Conservation (phyloP, 1,140 invertebrate species). For the Zaprionus africanus region DNA sequence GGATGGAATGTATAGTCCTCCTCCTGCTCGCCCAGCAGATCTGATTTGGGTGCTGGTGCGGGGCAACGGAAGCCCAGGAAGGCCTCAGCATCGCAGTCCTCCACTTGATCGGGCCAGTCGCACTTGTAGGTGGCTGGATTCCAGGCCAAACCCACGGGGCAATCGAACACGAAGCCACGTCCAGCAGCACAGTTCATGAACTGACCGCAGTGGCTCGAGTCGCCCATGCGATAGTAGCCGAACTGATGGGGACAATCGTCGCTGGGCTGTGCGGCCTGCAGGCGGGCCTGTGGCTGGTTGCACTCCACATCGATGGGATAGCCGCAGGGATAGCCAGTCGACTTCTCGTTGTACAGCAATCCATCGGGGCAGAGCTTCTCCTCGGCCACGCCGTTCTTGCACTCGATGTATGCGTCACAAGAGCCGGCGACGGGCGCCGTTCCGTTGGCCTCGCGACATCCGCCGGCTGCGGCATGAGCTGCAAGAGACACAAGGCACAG, state of each 20-base stretch:
- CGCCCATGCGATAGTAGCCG: conserved; percentile 91
- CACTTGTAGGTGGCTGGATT: conserved; percentile 90
- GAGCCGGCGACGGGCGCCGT: conserved; percentile 88
- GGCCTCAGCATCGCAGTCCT: conserved; percentile 91
- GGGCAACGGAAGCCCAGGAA: conserved; percentile 90
- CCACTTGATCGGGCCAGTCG: conserved; percentile 94
- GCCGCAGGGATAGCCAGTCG: conserved; percentile 91
- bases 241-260: conserved; percentile 93
- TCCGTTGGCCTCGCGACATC: conserved; percentile 74
- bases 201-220: conserved; percentile 90
- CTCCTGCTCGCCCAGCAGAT: conserved; percentile 74
- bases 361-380: conserved; percentile 94
- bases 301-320: conserved; percentile 94
- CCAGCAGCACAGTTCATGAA: conserved; percentile 94
- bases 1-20: conserved; percentile 86
- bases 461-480: conserved; percentile 60
- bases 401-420: conserved; percentile 90
- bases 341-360: conserved; percentile 91
- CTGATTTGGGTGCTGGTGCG: conserved; percentile 84
- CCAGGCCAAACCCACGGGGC: conserved; percentile 93
- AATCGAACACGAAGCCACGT: conserved; percentile 85
- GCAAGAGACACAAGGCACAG: conserved; percentile 46
- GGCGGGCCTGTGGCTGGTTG: conserved; percentile 87
- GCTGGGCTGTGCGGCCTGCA: conserved; percentile 87
- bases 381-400: conserved; percentile 89